Evolutionary conservation across 2,797 vertebrate species (phyloP).

Genomic region (Anguilla megastoma): DNA sequence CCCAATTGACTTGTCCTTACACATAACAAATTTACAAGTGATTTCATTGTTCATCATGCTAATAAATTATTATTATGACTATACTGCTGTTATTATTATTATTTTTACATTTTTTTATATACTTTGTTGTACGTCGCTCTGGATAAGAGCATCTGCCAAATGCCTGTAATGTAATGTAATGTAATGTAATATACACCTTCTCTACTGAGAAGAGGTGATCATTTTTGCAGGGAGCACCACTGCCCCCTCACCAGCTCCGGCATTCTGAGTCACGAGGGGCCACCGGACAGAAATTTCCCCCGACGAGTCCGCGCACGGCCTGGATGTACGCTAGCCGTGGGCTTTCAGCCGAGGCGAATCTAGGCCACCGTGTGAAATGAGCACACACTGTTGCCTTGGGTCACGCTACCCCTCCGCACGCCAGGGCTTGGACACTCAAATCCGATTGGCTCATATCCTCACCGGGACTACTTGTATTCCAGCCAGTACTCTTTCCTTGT

Average conservation of each 20-base stretch:
- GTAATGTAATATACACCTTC: not conserved
- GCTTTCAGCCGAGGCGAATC: constrained; percentile 56
- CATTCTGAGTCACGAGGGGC: not conserved
- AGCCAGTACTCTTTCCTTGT: not conserved
- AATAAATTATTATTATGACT: not conserved
- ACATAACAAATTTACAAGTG: not conserved
- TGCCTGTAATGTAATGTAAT: too few species aligned
- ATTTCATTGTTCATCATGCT: not conserved
- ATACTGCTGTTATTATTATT: not conserved
- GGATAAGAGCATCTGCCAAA: too few species aligned
- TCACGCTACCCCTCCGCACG: constrained; percentile 48
- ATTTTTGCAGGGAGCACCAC: not conserved
- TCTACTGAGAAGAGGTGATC: not conserved
- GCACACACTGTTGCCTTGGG: constrained; percentile 55
- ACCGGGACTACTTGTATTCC: not conserved
- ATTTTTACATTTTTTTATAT: not conserved
- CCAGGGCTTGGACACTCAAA: not conserved
- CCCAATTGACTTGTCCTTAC: not conserved
- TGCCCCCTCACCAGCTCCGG: not conserved
- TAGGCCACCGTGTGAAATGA: constrained; percentile 65
- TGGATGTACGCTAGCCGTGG: constrained; percentile 14
- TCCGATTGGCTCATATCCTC: not conserved
- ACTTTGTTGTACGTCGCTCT: too few species aligned
- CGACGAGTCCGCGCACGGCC: constrained; percentile 48
- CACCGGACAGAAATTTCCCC: constrained; percentile 8